Evolutionary conservation across 2,888 invertebrate genomes (phyloP).

Genomic region (Caradrina clavipalpis): DNA sequence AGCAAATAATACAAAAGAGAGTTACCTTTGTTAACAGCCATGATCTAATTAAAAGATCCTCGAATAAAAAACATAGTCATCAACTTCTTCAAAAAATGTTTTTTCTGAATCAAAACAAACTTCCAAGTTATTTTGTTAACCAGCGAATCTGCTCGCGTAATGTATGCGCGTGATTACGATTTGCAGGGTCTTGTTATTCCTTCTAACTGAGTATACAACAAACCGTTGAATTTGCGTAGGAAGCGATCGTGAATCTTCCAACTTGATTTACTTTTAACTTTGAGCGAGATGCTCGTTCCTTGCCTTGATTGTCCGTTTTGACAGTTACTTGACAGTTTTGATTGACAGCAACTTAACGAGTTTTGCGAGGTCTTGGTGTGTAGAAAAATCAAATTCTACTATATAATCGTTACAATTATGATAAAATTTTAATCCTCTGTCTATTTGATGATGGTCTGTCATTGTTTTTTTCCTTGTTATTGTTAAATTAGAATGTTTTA

Average conservation of each 20-base stretch:
- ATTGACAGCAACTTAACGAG: conserved; percentile 4
- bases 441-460: too few relatives aligned
- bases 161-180: conserved; percentile 14
- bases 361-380: too few relatives aligned
- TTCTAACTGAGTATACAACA: conserved; percentile 21
- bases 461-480: too few relatives aligned
- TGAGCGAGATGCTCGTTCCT: neutral
- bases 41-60: conserved; percentile 65
- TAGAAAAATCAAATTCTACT: conserved; percentile 13
- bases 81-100: conserved; percentile 49
- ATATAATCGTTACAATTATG: neutral
- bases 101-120: conserved; percentile 44
- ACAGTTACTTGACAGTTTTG: conserved; percentile 34
- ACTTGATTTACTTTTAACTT: conserved; percentile 40
- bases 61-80: conserved; percentile 62
- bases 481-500: too few relatives aligned
- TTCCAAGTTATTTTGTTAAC: conserved; percentile 17
- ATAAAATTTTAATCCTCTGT: too few relatives aligned
- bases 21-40: conserved; percentile 74
- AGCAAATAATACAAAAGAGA: conserved; percentile 46
- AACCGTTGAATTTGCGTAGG: conserved; percentile 35
- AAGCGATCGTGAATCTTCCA: conserved; percentile 47
- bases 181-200: conserved; percentile 6
- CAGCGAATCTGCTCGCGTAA: conserved; percentile 19
- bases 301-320: conserved; percentile 30